Base-by-base conservation (phyloP, 64 coral and sea anemone species). In the Montipora cactus region DNA sequence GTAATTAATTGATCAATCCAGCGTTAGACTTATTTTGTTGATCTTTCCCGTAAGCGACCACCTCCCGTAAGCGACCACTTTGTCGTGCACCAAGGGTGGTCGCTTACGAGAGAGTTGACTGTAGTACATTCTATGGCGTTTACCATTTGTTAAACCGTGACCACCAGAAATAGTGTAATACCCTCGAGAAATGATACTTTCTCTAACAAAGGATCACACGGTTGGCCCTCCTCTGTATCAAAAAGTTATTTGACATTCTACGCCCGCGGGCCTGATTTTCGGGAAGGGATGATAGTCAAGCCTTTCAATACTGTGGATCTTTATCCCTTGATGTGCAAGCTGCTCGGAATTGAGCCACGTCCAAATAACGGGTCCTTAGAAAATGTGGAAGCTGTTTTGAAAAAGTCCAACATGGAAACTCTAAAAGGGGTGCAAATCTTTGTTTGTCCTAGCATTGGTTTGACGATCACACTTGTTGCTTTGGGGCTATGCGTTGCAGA, bases 231-330 rank as follows among this genome's bases (percentile, higher is more conserved):
- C 37, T 79, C 74, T 5, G 59, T 90, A 86, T 85, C 83, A 51
- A 89, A 95, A 16, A 95, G 81, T 72, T 83, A 95, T 19, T 88
- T 88, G 21, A 59, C 92, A 19, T 95, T 95, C 58, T 90, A 91
- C 28, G 94, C 94, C 14, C 94, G 84, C 3, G 89, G 94, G 0
- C 94, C 94, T 6, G 89, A 83, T 25, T 95, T 95, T 76, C 61
- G 77, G 71, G 25, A 58, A 8, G 83, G 76, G 22, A 22, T 14
- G 3, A 19, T 59, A 0, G 89, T 90, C 14, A 47, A 69, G 3
- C 79, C 93, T 10, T 95, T 95, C 47, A 89, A 85, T 2, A 92
- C 83, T 37, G 90, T 95, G 19, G 78, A 95, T 78, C 16, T 95
- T 62, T 95, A 92, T 52, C 90, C 94, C 5, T 83, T 95, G 50